Evolutionary conservation across 2,113 vertebrate genomes (phyloP), one percentile per base, ranked within the genome.

Genomic region (Alligator sinensis): DNA sequence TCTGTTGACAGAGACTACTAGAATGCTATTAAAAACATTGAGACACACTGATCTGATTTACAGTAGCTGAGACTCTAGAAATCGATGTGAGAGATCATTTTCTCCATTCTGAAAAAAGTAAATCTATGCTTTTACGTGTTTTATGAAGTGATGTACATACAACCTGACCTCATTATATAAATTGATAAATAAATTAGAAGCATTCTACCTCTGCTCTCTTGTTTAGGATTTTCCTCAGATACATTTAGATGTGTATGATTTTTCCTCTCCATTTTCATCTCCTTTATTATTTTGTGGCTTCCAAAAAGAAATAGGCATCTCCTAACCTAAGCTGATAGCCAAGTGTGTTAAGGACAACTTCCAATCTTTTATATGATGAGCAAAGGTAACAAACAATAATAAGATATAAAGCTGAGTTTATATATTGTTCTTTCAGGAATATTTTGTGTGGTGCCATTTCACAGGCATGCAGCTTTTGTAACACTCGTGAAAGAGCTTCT

Each of bases 361-460:
- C 27, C 59, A 27, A 10, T 28, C 77, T 82, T 77, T 16, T 54
- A 66, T 75, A 76, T 4, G 82, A 5, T 54, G 78, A 85, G 0
- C 30, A 64, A 84, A 5, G 7, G 14, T 59, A 57, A 88, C 82
- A 90, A 57, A 87, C 84, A 28, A 28, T 24, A 82, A 38, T 4
- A 84, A 77, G 22, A 55, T 11, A 68, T 70, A 19, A 24, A 19
- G 15, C 3, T 90, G 61, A 3, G 30, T 28, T 87, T 91, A 38
- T 8, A 3, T 60, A 77, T 83, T 77, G 12, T 77, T 30, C n/a
- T 68, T 19, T 4, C 12, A 63, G 60, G 2, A 89, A 5, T 82
- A 88, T 84, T 87, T 94, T 86, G 11, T 47, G 58, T 86, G 22
- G 12, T 92, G 68, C 74, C 83, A 93, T 86, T 88, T 82, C 28